These are phyloP conservation scores for Sitta europaea DNA, from an alignment of 2,113 vertebrate species.

Conservation along the genomic window DNA sequence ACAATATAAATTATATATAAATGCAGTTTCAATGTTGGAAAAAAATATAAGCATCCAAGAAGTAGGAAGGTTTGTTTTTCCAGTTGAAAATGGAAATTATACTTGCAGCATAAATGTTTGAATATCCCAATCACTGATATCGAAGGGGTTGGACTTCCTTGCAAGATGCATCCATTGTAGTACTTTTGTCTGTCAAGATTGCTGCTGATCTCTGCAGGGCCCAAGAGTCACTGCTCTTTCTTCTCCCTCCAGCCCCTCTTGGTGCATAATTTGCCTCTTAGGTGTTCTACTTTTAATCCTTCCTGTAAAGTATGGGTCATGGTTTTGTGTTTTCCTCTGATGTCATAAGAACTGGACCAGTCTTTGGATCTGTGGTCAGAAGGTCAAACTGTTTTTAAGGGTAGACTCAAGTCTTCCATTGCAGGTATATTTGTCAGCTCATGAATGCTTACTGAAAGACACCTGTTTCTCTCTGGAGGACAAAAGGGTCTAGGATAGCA, in stretches of 20 bases:
- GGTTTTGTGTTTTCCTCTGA: background rate
- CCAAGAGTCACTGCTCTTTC: background rate
- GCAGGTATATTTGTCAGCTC: background rate
- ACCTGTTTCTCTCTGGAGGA: background rate
- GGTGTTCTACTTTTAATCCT: background rate
- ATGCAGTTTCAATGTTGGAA: background rate
- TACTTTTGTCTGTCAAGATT: background rate
- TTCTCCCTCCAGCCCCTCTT: background rate
- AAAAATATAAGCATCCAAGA: background rate
- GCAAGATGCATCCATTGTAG: fast-evolving
- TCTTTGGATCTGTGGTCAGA: background rate
- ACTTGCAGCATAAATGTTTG: background rate
- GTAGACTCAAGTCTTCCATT: background rate
- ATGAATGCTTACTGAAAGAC: background rate
- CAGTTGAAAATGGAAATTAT: background rate
- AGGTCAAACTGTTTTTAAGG: background rate
- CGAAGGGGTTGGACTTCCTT: fast-evolving
- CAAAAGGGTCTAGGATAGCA: background rate
- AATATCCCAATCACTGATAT: background rate
- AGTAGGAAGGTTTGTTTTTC: background rate
- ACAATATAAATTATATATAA: background rate
- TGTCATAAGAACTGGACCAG: fast-evolving
- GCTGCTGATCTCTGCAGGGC: background rate
- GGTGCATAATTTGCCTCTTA: background rate
- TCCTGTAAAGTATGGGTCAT: background rate